Conservation (phyloP, 35 echinoderm and acorn worm species). For the Acanthaster planci region DNA sequence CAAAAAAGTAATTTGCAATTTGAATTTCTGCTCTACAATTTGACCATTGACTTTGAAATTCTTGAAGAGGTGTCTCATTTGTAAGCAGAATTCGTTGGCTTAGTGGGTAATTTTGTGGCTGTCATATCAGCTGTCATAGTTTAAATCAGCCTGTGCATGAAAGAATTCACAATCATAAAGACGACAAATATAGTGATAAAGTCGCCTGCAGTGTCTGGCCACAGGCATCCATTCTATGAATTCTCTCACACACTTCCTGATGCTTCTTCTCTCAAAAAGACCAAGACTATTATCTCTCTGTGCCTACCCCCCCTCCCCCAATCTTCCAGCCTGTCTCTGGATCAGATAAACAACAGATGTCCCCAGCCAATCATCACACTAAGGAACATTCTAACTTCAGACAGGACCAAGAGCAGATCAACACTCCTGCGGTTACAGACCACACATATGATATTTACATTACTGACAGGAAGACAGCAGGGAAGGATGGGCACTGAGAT, state of each 20-base stretch:
- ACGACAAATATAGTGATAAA: background rate
- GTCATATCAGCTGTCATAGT: no score
- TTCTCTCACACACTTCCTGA: background rate
- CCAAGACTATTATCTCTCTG: no score
- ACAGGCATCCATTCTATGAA: conserved; percentile 15
- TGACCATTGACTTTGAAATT: no score
- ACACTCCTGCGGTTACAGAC: background rate
- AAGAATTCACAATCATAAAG: no score
- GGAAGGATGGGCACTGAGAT: no score
- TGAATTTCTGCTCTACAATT: no score
- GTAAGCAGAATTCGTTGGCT: no score
- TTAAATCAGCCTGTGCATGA: no score
- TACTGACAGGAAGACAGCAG: background rate
- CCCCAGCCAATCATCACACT: background rate
- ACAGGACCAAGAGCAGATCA: no score
- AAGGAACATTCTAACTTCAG: background rate
- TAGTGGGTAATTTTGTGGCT: no score
- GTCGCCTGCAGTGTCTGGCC: background rate
- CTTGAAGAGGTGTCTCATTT: no score
- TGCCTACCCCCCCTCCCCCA: background rate
- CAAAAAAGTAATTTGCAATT: no score
- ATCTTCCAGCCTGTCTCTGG: background rate
- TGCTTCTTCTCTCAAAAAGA: background rate
- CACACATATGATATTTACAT: conserved; percentile 26
- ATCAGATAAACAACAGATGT: conserved; percentile 27